Percentiles rank a stretch among this genome's conserved stretches.
Conservation (phyloP, 35 echinoderm and acorn worm genomes). For the Strongylocentrotus purpuratus region DNA sequence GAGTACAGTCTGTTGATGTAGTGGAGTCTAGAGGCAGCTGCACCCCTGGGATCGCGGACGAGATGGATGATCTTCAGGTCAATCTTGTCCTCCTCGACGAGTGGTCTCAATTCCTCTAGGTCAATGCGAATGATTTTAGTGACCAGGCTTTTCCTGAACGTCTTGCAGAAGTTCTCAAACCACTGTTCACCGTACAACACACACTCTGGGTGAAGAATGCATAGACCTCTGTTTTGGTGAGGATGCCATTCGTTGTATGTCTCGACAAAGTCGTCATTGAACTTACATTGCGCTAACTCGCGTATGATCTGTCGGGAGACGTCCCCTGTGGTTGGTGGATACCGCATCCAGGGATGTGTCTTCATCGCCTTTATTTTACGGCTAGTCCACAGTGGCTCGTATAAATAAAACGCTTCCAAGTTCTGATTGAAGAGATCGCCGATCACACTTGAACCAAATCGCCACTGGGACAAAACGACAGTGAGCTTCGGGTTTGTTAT, state of each 20-base stretch:
- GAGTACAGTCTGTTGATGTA: not conserved
- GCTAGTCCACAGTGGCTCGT: not conserved
- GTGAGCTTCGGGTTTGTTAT: not conserved
- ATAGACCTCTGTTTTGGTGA: not conserved
- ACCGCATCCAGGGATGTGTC: not conserved
- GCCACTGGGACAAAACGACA: not conserved
- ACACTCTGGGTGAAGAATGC: not conserved
- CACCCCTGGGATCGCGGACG: not conserved
- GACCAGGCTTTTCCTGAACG: not conserved
- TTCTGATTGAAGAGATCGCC: slow-evolving; percentile 19
- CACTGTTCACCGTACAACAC: not conserved
- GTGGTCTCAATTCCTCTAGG: not conserved
- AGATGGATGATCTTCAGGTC: slow-evolving; percentile 26
- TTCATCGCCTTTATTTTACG: not conserved
- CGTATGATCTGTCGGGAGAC: not conserved
- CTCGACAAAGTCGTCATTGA: not conserved
- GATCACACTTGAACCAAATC: slow-evolving; percentile 8
- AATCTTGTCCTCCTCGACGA: not conserved
- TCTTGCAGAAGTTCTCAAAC: not conserved
- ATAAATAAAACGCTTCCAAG: not conserved
- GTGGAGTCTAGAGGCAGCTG: not conserved
- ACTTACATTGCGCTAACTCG: not conserved
- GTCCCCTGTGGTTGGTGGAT: not conserved
- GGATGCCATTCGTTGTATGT: not conserved
- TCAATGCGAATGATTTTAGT: not conserved